Percentiles rank a stretch among this genome's conserved stretches.
These are phyloP conservation scores for Protobothrops flavoviridis DNA, from an alignment of 2,113 vertebrate species.

Conservation along the genomic window DNA sequence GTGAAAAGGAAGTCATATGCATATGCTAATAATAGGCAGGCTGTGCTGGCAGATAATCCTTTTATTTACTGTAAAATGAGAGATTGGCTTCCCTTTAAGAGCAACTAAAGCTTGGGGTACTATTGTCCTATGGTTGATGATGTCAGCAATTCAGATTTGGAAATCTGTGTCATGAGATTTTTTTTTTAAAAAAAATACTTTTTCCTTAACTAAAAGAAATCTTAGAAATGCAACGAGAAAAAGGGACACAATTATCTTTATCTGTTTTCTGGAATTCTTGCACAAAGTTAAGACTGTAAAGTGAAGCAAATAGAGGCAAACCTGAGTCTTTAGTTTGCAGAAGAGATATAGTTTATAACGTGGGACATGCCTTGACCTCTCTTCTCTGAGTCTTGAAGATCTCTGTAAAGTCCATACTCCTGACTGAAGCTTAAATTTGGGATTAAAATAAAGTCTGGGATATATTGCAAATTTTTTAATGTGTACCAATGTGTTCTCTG, in stretches of 20 bases:
- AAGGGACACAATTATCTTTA: not conserved
- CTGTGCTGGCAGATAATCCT: not conserved
- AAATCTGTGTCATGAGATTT: not conserved
- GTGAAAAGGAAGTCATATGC: not conserved
- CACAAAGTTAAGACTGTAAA: not conserved
- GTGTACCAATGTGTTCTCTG: not conserved
- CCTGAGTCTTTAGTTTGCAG: not conserved
- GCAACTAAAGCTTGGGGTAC: not conserved
- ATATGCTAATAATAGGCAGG: not conserved
- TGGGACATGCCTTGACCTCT: not conserved
- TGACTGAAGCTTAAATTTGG: not conserved
- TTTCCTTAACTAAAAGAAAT: not conserved
- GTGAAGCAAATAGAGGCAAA: not conserved
- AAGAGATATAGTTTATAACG: not conserved
- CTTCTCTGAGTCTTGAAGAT: not conserved
- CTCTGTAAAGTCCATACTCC: not conserved
- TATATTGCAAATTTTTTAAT: not conserved
- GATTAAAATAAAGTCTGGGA: not conserved
- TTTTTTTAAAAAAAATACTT: not conserved
- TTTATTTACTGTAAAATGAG: not conserved
- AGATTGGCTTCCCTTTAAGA: not conserved
- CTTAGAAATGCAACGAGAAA: not conserved
- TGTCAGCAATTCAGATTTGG: not conserved
- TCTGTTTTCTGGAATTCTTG: not conserved
- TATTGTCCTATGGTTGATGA: not conserved